A percentile compares a stretch with the other conserved stretches of the same genome.
Conservation (phyloP, 1,140 invertebrate genomes). For the Drosophila tropicalis region DNA sequence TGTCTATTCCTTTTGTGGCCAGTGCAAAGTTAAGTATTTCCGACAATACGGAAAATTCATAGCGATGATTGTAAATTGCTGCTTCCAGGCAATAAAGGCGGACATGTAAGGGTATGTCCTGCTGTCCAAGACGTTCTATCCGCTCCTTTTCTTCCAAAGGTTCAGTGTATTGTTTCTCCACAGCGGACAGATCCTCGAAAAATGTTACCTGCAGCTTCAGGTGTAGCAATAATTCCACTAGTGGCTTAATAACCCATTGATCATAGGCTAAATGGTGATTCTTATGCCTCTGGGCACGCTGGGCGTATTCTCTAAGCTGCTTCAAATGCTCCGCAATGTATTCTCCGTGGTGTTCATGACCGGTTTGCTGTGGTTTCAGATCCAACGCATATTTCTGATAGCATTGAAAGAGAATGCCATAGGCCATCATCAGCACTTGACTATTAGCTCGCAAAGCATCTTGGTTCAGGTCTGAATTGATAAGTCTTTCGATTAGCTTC, state of each 20-base stretch:
- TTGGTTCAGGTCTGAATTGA: slow-evolving; percentile 65
- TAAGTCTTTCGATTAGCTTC: slow-evolving; percentile 40
- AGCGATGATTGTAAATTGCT: slow-evolving; percentile 34
- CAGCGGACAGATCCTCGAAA: slow-evolving; percentile 53
- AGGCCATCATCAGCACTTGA: slow-evolving; percentile 40
- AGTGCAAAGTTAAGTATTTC: slow-evolving; percentile 2
- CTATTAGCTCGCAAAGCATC: slow-evolving; percentile 61
- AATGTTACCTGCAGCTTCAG: slow-evolving; percentile 29
- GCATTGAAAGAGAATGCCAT: slow-evolving; percentile 44
- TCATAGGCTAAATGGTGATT: slow-evolving; percentile 38
- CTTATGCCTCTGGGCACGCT: slow-evolving; percentile 36
- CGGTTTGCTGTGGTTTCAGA: background rate
- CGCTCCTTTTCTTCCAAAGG: background rate
- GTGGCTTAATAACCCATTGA: slow-evolving; percentile 22
- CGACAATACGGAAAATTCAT: rapidly evolving
- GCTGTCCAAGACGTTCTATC: background rate
- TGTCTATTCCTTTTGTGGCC: too few species aligned
- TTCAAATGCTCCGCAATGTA: slow-evolving; percentile 56
- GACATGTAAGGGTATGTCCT: slow-evolving; percentile 33
- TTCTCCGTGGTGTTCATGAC: slow-evolving; percentile 37
- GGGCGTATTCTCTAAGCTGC: slow-evolving; percentile 53
- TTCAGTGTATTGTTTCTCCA: slow-evolving; percentile 48
- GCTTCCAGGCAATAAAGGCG: slow-evolving; percentile 49
- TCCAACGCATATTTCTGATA: slow-evolving; percentile 56
- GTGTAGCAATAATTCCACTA: slow-evolving; percentile 52